A percentile compares a stretch with the other conserved stretches of the same genome.
These are phyloP conservation scores for Ecdyonurus torrentis DNA, from an alignment of 2,888 invertebrate genomes.

Conservation along the genomic window DNA sequence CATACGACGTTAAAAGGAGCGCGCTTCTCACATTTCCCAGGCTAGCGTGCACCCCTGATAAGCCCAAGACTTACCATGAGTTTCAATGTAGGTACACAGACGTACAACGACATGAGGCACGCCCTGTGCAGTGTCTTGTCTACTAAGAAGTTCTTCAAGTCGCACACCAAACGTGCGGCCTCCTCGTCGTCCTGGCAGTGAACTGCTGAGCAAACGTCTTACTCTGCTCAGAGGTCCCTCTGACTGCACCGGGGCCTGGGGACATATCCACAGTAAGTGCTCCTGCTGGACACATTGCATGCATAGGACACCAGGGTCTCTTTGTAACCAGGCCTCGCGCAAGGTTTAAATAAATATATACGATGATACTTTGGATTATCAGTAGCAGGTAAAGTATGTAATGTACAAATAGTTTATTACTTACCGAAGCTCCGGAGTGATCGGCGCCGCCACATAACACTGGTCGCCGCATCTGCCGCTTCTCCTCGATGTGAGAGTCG, in stretches of 20 bases:
- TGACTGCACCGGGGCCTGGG: neutral
- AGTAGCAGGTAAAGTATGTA: too few species aligned
- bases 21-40: too few species aligned
- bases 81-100: constrained; percentile 28
- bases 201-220: neutral
- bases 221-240: neutral
- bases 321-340: too few species aligned
- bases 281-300: too few species aligned
- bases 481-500: neutral
- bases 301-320: too few species aligned
- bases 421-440: neutral
- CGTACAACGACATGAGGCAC: constrained; percentile 28
- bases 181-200: constrained; percentile 28
- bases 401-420: too few species aligned
- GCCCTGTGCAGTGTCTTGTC: constrained; percentile 19
- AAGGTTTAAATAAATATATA: too few species aligned
- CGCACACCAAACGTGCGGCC: constrained; percentile 29
- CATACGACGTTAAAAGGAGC: too few species aligned
- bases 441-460: neutral
- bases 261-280: too few species aligned
- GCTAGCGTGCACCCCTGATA: too few species aligned
- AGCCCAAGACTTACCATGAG: constrained; percentile 26
- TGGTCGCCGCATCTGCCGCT: constrained; percentile 2
- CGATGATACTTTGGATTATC: too few species aligned
- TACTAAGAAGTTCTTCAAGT: constrained; percentile 23